Evolutionary conservation across 1,140 invertebrate species (phyloP), one percentile per base, ranked within the genome.

Genomic region (Drosophila santomea): DNA sequence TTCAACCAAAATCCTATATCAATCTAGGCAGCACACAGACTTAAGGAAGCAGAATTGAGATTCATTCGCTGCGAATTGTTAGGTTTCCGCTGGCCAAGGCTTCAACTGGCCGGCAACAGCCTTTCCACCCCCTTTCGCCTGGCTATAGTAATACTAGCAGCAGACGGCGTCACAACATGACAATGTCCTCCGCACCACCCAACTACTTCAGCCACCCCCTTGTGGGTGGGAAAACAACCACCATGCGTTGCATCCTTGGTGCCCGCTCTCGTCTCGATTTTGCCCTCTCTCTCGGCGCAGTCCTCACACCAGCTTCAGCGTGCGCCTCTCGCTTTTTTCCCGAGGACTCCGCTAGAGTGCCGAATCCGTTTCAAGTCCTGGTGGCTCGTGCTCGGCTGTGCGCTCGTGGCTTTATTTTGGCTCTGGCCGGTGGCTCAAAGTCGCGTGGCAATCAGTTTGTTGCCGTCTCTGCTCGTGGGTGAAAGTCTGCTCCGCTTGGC

Each of bases 391-490:
- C 80, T 82, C 80, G 63, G 60, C 55, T 14, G 47, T 74, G 58
- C 66, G 75, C 72, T 86, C 82, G 84, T 86, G 74, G 39, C 56
- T 71, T 84, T 71, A 73, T 88, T 75, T 76, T 66, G 78, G 74
- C 79, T 74, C 61, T 74, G 80, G 78, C 56, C 59, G 75, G 57
- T 38, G 51, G 75, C 78, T 79, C 86, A 47, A 47, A 69, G 80
- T 76, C 84, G 83, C 84, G 76, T 86, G 83, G 60, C 66, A 25
- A 62, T 62, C 76, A 86, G 83, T 86, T 83, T 69, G 80, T 52
- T 78, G 63, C 72, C 48, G 75, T 79, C 79, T 51, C 56, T 60
- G 75, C 68, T 76, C 79, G 84, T 86, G 79, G 83, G 67, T 89
- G 83, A 89, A 89, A 79, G 83, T 86, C 55, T 44, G 57, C n/a